These are phyloP conservation scores for Antechinus flavipes DNA, from an alignment of 2,113 vertebrate species.

Conservation along the genomic window DNA sequence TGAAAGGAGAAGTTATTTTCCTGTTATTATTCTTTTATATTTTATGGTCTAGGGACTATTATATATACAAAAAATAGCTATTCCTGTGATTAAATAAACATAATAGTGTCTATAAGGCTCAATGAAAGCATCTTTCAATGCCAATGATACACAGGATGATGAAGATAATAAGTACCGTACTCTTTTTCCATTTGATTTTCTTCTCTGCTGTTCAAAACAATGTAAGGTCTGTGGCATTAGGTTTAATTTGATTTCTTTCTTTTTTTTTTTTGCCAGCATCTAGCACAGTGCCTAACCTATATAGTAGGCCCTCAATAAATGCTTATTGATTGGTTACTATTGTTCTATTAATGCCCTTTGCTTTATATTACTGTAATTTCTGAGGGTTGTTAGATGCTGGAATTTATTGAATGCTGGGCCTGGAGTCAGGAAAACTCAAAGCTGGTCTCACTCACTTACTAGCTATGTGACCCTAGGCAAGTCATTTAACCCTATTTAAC, in stretches of 20 bases:
- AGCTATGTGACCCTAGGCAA: background rate
- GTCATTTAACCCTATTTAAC: background rate
- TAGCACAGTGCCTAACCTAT: background rate
- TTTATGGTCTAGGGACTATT: background rate
- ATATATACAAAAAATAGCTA: background rate
- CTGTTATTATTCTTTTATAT: background rate
- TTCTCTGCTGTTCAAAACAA: background rate
- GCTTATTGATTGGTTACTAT: background rate
- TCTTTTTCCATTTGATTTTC: background rate
- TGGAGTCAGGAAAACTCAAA: background rate
- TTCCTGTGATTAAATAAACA: background rate
- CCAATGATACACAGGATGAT: background rate
- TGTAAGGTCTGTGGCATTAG: background rate
- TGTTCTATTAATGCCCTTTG: background rate
- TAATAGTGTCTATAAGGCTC: background rate
- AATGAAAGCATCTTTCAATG: background rate
- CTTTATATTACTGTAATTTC: background rate
- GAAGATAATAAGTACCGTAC: background rate
- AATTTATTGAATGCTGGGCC: background rate
- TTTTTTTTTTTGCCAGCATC: background rate
- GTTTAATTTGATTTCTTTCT: background rate
- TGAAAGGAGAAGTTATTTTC: background rate
- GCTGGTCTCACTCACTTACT: background rate
- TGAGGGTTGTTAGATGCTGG: background rate
- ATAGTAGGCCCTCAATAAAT: background rate